A percentile compares a stretch with the other conserved stretches of the same genome.
Evolutionary conservation across 2,888 invertebrate species (phyloP).

Genomic region (Onchidella celtica): DNA sequence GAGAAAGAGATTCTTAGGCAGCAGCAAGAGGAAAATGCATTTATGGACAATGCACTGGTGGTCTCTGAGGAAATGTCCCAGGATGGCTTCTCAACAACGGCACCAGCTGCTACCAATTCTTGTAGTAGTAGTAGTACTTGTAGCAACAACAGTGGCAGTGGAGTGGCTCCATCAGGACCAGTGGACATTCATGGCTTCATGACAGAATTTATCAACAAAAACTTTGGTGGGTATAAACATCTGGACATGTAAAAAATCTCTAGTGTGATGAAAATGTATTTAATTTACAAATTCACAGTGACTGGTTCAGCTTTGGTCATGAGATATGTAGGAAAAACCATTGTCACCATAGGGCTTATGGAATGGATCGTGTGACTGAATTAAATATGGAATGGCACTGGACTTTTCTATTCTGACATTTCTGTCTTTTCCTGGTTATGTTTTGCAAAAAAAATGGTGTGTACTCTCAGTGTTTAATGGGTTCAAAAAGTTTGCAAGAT

Average conservation of each 20-base stretch:
- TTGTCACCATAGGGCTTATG: too few relatives aligned
- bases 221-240: conserved; percentile 60
- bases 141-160: conserved; percentile 21
- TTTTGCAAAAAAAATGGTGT: too few relatives aligned
- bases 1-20: conserved; percentile 65
- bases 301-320: too few relatives aligned
- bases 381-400: too few relatives aligned
- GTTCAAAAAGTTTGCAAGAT: too few relatives aligned
- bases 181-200: conserved; percentile 70
- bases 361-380: too few relatives aligned
- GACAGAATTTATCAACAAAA: conserved; percentile 69
- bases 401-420: too few relatives aligned
- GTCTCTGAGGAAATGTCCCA: conserved; percentile 49
- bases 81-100: conserved; percentile 35
- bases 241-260: background rate
- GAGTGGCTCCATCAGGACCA: conserved; percentile 43
- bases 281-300: too few relatives aligned
- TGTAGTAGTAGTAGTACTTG: conserved; percentile 9
- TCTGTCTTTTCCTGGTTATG: too few relatives aligned
- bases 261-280: background rate
- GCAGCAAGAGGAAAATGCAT: conserved; percentile 59
- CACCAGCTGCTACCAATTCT: background rate
- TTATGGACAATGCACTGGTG: conserved; percentile 46
- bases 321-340: too few relatives aligned
- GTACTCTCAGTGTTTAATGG: too few relatives aligned